phyloP scores from a whole-genome alignment of 2,888 invertebrate genomes.

The Dascillus cervinus region DNA sequence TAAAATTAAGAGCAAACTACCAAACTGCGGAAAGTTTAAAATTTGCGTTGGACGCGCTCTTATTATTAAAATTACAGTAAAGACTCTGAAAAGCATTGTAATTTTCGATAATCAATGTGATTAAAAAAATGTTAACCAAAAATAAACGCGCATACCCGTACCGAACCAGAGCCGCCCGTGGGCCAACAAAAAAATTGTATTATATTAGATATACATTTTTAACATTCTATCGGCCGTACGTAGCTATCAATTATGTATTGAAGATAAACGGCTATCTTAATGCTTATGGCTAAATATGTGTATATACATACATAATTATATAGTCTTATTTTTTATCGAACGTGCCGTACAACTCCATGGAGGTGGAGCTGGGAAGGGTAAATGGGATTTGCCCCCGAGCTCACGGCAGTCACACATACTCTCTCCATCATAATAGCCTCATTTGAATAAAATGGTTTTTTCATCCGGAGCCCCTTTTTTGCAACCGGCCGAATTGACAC shows the following conservation, averaged over 20 bases:
- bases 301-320: constrained; percentile 46
- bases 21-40: too few species aligned
- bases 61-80: too few species aligned
- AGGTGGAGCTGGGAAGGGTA: constrained; percentile 22
- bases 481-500: constrained; percentile 20
- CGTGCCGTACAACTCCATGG: constrained; percentile 28
- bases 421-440: constrained; percentile 36
- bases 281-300: constrained; percentile 45
- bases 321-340: constrained; percentile 39
- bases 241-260: constrained; percentile 46
- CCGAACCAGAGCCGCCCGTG: too few species aligned
- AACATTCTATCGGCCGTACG: constrained; percentile 41
- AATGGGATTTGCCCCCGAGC: constrained; percentile 28
- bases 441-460: too few species aligned
- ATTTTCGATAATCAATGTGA: too few species aligned
- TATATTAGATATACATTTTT: constrained; percentile 42
- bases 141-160: constrained; percentile 12
- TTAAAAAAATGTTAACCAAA: too few species aligned
- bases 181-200: constrained; percentile 22
- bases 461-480: too few species aligned
- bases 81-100: too few species aligned
- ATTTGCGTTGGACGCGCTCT: too few species aligned
- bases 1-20: too few species aligned
- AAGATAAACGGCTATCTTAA: constrained; percentile 43
- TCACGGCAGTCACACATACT: constrained; percentile 35